Base-by-base conservation (phyloP, 2,888 invertebrate genomes). In the Ornithoptera priamus region DNA sequence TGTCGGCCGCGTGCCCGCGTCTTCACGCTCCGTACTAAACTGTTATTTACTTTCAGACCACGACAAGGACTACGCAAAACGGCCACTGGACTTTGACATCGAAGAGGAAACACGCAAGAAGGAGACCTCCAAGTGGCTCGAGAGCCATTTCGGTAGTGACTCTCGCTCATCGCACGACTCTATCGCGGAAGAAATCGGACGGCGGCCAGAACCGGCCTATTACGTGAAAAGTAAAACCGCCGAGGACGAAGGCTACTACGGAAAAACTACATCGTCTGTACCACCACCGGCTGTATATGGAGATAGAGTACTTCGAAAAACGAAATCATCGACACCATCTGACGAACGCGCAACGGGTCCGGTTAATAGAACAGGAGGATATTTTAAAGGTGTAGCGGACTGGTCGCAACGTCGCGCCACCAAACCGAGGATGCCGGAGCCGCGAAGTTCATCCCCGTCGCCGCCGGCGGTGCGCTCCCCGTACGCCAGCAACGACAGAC, bases 111-210 rank as follows among this genome's bases (percentile, higher is more conserved):
- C 97, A 8, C 94, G 97, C 72, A 97, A 97, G 86, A 95, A 96
- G 75, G 97, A 97, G 90, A 97, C 97, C 0, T 97, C 96, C 73
- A 97, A 97, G 89, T 97, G 97, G 97, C 93, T 97, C 67, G 97
- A 97, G 81, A 96, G 96, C 80, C 97, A 98, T 85, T 97, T 98
- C 82, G 97, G 97, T 65, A 97, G 96, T 83, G 97, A 97, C 73
- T 97, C 97, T 2, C 94, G 95, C 18, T 96, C 96, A 0, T 96
- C 97, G 0, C 94, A 94, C 76, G 95, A 95, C 75, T 96, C 96
- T 17, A 91, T 95, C 67, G 94, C 95, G 12, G 94, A 94, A 74
- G 95, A 95, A 75, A 94, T 93, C 79, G 95, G 91, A 74, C 94
- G 94, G 75, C 88, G 84, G 73, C 93, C 82, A 15, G 95, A 95